Percentiles rank a stretch among this genome's conserved stretches.
Evolutionary conservation across 2,113 vertebrate genomes (phyloP).

Genomic region (Vanacampus margaritifer): DNA sequence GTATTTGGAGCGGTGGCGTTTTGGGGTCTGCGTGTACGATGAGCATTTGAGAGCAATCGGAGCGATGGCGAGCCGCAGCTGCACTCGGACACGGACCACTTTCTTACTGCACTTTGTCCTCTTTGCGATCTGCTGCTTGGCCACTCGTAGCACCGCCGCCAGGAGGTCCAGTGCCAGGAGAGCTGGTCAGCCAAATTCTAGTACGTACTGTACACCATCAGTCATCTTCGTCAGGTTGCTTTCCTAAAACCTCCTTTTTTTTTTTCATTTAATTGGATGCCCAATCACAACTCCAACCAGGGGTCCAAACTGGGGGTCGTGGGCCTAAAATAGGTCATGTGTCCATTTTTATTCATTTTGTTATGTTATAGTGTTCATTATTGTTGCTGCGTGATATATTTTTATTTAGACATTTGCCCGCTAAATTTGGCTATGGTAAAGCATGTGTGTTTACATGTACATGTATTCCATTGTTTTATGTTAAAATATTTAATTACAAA

Average conservation of each 20-base stretch:
- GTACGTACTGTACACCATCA: not conserved
- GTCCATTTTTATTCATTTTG: not conserved
- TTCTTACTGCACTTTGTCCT: constrained; percentile 63
- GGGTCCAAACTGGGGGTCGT: not conserved
- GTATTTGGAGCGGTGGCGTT: not conserved
- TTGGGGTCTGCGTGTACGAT: constrained; percentile 32
- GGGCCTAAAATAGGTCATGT: not conserved
- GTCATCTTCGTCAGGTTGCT: not conserved
- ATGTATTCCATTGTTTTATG: too few relatives aligned
- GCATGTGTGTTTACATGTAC: too few relatives aligned
- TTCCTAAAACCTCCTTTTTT: not conserved
- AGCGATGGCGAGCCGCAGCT: constrained; percentile 71
- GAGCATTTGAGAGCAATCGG: constrained; percentile 51
- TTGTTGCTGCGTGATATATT: too few relatives aligned
- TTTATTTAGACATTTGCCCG: too few relatives aligned
- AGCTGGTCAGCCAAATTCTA: constrained; percentile 75
- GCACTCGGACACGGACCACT: constrained; percentile 33
- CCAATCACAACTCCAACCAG: not conserved
- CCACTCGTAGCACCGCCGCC: constrained; percentile 47
- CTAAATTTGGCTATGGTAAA: too few relatives aligned
- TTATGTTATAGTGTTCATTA: too few relatives aligned
- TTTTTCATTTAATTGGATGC: not conserved
- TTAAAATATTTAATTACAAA: too few relatives aligned
- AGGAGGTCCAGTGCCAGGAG: constrained; percentile 72
- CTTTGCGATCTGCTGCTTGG: constrained; percentile 68